Percentiles rank a stretch among this genome's conserved stretches.
phyloP scores from a whole-genome alignment of 2,113 vertebrate species.

The Acrocephalus arundinaceus region DNA sequence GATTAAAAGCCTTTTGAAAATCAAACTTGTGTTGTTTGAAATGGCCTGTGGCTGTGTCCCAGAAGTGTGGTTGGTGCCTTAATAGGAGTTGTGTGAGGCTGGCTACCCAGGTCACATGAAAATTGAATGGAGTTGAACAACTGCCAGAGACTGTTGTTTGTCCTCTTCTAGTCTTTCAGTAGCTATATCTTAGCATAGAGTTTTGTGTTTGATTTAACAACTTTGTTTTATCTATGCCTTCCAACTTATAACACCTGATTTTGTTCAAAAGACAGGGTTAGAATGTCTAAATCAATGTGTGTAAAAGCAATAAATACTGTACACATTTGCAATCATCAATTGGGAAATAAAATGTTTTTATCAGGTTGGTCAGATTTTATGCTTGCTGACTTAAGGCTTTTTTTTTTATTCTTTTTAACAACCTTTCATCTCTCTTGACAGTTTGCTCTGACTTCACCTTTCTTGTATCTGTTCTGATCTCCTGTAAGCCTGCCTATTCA shows the following conservation, averaged over 20 bases:
- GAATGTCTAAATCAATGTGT: not conserved
- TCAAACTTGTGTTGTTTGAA: not conserved
- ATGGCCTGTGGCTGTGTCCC: not conserved
- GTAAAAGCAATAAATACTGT: not conserved
- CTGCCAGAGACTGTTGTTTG: not conserved
- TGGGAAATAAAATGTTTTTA: not conserved
- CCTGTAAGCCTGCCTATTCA: not conserved
- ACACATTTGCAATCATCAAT: not conserved
- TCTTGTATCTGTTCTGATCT: slow-evolving; percentile 19
- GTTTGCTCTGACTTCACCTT: slow-evolving; percentile 43
- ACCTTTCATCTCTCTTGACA: slow-evolving; percentile 15
- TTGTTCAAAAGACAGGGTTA: not conserved
- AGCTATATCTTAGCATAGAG: not conserved
- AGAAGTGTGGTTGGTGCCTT: not conserved
- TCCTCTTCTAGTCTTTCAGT: not conserved
- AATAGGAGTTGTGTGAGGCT: not conserved
- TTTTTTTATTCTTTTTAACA: not conserved
- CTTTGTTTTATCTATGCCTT: not conserved
- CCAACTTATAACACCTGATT: not conserved
- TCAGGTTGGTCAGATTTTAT: not conserved
- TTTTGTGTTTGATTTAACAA: not conserved
- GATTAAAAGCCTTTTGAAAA: slow-evolving; percentile 16
- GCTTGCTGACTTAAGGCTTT: not conserved
- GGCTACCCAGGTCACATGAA: not conserved
- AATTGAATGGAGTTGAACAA: not conserved